phyloP scores from a whole-genome alignment of 2,113 vertebrate species.

The Caranx melampygus region DNA sequence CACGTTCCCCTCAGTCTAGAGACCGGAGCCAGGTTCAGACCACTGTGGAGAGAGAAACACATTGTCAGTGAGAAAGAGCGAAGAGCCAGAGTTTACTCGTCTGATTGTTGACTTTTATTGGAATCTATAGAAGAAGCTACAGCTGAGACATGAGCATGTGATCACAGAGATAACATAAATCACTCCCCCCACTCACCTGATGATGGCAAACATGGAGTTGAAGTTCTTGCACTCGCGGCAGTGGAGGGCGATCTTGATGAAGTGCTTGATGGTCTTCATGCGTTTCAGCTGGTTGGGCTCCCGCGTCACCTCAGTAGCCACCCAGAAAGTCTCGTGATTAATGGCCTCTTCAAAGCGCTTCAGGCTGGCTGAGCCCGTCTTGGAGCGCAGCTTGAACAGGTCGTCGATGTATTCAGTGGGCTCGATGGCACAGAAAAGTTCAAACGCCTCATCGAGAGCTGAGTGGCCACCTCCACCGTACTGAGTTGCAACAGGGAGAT shows the following conservation, averaged over 20 bases:
- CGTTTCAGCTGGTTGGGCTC: slow-evolving; percentile 97
- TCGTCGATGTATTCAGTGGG: slow-evolving; percentile 98
- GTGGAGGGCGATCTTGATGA: slow-evolving; percentile 98
- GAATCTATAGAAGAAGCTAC: neutral
- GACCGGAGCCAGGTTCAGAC: slow-evolving; percentile 95
- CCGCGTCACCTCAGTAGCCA: slow-evolving; percentile 94
- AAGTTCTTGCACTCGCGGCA: slow-evolving; percentile 99
- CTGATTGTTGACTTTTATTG: neutral
- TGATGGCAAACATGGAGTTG: slow-evolving; percentile 99
- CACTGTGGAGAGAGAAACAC: slow-evolving; percentile 77
- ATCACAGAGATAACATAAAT: neutral
- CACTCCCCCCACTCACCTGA: slow-evolving; percentile 85
- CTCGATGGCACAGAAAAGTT: slow-evolving; percentile 97
- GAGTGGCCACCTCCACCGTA: slow-evolving; percentile 95
- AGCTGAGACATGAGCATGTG: neutral
- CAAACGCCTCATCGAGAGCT: slow-evolving; percentile 98
- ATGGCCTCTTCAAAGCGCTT: slow-evolving; percentile 98
- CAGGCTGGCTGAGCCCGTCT: slow-evolving; percentile 90
- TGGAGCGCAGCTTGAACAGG: slow-evolving; percentile 93
- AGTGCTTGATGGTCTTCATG: slow-evolving; percentile 99
- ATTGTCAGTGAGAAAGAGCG: neutral
- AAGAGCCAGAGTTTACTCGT: neutral
- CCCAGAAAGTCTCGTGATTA: slow-evolving; percentile 99
- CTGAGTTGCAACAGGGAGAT: slow-evolving; percentile 95
- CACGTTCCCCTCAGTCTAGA: slow-evolving; percentile 96